These are phyloP conservation scores for Chydorus sphaericus DNA, from an alignment of 2,888 invertebrate species.

Conservation along the genomic window DNA sequence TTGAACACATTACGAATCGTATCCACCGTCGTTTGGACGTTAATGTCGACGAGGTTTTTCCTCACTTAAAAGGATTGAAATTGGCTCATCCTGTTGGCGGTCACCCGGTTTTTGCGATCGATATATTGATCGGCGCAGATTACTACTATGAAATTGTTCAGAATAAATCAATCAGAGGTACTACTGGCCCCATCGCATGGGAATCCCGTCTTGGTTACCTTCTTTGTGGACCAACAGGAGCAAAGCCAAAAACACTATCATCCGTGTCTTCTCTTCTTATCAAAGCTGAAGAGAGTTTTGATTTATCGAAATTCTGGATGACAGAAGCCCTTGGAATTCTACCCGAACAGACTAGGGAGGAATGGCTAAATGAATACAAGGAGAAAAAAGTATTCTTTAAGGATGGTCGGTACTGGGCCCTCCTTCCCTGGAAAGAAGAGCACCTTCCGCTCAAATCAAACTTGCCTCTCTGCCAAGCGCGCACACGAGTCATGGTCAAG, in stretches of 20 bases:
- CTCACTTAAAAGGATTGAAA: neutral
- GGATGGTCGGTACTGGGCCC: conserved; percentile 7
- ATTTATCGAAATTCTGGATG: neutral
- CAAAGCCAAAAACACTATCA: neutral
- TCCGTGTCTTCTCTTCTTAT: neutral
- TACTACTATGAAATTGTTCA: conserved; percentile 5
- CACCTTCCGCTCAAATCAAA: neutral
- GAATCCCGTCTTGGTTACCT: conserved; percentile 4
- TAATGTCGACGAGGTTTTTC: neutral
- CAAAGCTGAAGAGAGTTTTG: neutral
- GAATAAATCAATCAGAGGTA: neutral
- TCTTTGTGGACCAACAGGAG: neutral
- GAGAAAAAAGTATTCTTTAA: neutral
- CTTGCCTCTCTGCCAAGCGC: neutral
- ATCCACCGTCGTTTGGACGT: no score
- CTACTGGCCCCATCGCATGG: neutral
- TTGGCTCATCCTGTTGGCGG: neutral
- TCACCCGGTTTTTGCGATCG: neutral
- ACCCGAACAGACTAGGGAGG: neutral
- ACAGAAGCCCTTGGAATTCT: neutral
- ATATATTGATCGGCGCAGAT: conserved; percentile 7
- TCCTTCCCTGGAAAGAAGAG: neutral
- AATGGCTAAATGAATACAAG: neutral
- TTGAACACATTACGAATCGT: neutral
- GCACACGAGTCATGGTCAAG: neutral